These are phyloP conservation scores for Platypus cylindrus DNA, from an alignment of 2,888 invertebrate genomes.

Conservation along the genomic window DNA sequence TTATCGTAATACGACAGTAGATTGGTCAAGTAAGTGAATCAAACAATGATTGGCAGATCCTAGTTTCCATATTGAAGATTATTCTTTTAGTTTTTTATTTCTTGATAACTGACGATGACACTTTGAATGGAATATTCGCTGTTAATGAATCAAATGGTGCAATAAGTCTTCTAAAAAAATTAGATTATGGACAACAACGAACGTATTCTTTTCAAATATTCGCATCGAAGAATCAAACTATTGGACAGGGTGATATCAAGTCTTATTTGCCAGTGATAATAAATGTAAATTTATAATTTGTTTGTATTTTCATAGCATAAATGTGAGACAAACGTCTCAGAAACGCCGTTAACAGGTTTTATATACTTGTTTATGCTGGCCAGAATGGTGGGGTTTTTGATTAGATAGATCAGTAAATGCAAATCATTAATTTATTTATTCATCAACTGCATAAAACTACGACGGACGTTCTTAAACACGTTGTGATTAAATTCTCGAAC, in stretches of 20 bases:
- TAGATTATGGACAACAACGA: slow-evolving; percentile 37
- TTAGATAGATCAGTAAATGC: too few relatives aligned
- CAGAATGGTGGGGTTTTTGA: too few relatives aligned
- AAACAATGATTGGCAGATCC: slow-evolving; percentile 1
- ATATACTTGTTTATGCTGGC: too few relatives aligned
- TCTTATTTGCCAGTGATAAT: slow-evolving; percentile 16
- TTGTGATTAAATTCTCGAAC: too few relatives aligned
- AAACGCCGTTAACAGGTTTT: too few relatives aligned
- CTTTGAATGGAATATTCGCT: slow-evolving; percentile 12
- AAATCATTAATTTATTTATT: too few relatives aligned
- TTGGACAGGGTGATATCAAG: slow-evolving; percentile 6
- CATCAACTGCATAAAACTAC: too few relatives aligned
- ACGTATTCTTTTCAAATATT: slow-evolving; percentile 37
- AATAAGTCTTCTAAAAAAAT: slow-evolving; percentile 19
- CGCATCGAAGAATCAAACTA: slow-evolving; percentile 33
- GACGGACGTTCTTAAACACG: too few relatives aligned
- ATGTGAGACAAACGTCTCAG: too few relatives aligned
- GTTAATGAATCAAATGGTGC: slow-evolving; percentile 16
- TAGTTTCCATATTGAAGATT: slow-evolving; percentile 2
- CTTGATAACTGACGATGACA: slow-evolving; percentile 9
- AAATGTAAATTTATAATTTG: slow-evolving; percentile 15
- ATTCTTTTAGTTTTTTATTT: slow-evolving; percentile 15
- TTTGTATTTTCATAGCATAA: slow-evolving; percentile 2
- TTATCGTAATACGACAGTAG: slow-evolving; percentile 5
- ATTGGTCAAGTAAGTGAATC: slow-evolving; percentile 3